Evolutionary conservation across 2,113 vertebrate species (phyloP).

Genomic region (Trogon surrucura): DNA sequence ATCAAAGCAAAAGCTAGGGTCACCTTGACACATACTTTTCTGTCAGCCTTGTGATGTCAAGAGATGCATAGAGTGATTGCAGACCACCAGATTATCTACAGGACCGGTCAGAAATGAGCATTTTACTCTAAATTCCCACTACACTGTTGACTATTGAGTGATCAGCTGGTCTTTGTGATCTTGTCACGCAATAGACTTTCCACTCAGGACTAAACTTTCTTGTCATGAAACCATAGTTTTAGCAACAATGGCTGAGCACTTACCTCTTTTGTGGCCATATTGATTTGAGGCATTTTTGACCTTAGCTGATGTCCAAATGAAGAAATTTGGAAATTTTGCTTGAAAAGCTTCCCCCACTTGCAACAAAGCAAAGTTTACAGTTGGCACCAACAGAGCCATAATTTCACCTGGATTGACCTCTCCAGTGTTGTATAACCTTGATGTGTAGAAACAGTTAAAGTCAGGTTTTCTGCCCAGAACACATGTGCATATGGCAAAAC

Average conservation of each 20-base stretch:
- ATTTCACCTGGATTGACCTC: background rate
- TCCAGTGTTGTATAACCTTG: background rate
- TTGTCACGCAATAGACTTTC: background rate
- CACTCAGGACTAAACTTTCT: background rate
- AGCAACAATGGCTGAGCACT: background rate
- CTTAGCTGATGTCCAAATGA: background rate
- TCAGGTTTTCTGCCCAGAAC: background rate
- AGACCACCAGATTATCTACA: background rate
- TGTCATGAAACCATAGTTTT: background rate
- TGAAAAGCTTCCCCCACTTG: background rate
- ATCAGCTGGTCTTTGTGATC: background rate
- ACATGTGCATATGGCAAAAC: rapidly evolving
- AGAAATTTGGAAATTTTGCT: background rate
- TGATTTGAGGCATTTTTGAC: background rate
- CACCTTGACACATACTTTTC: background rate
- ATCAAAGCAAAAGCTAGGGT: background rate
- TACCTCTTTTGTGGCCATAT: background rate
- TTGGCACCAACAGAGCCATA: background rate
- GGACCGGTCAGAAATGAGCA: background rate
- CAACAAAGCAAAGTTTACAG: background rate
- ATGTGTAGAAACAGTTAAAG: background rate
- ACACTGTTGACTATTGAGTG: background rate
- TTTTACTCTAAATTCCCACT: background rate
- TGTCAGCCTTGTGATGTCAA: background rate
- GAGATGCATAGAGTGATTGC: background rate